Base-by-base conservation (phyloP, 2,888 invertebrate species). In the Onthophagus sagittarius region DNA sequence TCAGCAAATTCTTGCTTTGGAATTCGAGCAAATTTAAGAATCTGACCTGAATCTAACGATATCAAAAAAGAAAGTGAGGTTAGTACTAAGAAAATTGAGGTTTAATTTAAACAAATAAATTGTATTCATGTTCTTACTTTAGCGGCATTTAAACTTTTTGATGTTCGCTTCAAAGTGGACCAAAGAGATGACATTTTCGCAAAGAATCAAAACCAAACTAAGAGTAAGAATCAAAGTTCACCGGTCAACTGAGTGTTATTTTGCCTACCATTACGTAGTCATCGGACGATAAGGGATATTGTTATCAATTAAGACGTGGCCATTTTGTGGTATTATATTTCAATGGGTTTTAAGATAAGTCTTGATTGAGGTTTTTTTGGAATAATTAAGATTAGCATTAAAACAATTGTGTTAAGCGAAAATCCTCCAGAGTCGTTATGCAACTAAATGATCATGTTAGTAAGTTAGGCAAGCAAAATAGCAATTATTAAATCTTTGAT, bases 11-110 rank as follows among this genome's bases (percentile, higher is more conserved):
- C 86, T 99, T 99, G 83, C 98, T 98, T 85, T 99, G 99, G 84
- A 95, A 99, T 86, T 99, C 99, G 83, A 99, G 90, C 62, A 99
- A 88, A 87, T 99, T 99, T 72, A 99, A 88, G 82, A 90, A 88
- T 78, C 98, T 89, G 5, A 81, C 80, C 62, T 83, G 81, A 15
- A 82, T 79, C 84, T 84, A 71, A 23, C 3, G 23, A 23, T 1
- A 23, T 23, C 23, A 23, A 23, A 73, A 77, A 76, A n/a, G n/a
- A n/a, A 70, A 71, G 71, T 73, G 69, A 65, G 69, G 75, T 65
- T 71, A 70, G 62, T 53, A 65, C 72, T 74, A 62, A 31, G n/a
- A n/a, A n/a, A n/a, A n/a, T n/a, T n/a, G n/a, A n/a, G n/a, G n/a
- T n/a, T n/a, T n/a, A n/a, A n/a, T n/a, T n/a, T n/a, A n/a, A 15